phyloP scores from a whole-genome alignment of 35 echinoderm and acorn worm species.

The Anneissia japonica region DNA sequence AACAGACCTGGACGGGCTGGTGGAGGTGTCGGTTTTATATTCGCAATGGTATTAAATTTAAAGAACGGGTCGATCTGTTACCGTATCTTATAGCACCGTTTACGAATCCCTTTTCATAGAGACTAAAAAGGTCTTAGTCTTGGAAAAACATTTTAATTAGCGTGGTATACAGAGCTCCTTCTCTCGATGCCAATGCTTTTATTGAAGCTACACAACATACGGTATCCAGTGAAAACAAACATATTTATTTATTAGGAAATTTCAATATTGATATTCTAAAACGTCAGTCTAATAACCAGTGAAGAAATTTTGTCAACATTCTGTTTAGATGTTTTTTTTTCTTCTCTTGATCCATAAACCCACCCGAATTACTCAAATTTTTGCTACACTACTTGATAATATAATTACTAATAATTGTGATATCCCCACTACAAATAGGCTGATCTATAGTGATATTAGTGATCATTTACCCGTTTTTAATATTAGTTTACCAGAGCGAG shows the following conservation, averaged over 20 bases:
- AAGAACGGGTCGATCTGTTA: neutral
- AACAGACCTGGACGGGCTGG: neutral
- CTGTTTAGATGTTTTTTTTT: neutral
- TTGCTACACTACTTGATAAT: neutral
- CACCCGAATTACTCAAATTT: too few relatives aligned
- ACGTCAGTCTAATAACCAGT: neutral
- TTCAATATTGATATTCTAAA: neutral
- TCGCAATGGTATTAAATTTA: neutral
- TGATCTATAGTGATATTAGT: neutral
- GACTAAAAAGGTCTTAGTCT: neutral
- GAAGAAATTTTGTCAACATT: neutral
- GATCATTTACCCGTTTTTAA: neutral
- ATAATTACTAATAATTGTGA: neutral
- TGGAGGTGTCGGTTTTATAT: slow-evolving; percentile 10
- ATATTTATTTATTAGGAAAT: neutral
- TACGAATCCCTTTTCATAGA: slow-evolving; percentile 4
- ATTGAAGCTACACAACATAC: too few relatives aligned
- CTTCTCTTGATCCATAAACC: neutral
- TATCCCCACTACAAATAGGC: neutral
- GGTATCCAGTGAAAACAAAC: slow-evolving; percentile 15
- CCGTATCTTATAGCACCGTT: neutral
- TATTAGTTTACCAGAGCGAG: neutral
- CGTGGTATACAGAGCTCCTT: neutral
- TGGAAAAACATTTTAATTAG: neutral
- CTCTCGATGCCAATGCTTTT: neutral